Percentiles rank a stretch among this genome's conserved stretches.
Evolutionary conservation across 2,797 vertebrate genomes (phyloP).

Genomic region (Acipenser ruthenus): DNA sequence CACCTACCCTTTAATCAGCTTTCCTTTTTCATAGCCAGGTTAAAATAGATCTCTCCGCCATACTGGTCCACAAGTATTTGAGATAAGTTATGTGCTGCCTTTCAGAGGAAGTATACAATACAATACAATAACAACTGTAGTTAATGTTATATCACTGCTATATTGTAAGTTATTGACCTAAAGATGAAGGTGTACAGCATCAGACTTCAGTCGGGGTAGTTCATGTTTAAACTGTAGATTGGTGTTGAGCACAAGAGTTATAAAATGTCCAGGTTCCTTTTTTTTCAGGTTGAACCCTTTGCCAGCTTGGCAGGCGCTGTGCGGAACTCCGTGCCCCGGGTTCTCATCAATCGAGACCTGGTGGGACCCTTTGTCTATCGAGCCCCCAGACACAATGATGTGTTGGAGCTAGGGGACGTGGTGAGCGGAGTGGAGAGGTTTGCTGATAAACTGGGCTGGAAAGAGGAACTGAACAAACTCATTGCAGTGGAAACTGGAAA

Average conservation of each 20-base stretch:
- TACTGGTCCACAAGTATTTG: no score
- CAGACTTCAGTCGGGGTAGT: not conserved
- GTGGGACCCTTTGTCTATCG: slow-evolving; percentile 71
- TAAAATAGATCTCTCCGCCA: no score
- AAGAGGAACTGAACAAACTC: slow-evolving; percentile 57
- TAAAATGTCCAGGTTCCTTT: no score
- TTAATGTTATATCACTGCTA: no score
- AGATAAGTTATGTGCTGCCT: no score
- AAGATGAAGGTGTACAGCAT: no score
- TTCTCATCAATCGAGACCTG: slow-evolving; percentile 82
- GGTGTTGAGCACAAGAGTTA: no score
- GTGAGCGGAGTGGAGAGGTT: slow-evolving; percentile 62
- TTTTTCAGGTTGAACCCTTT: slow-evolving; percentile 88
- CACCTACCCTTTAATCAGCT: no score
- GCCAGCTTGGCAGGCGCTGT: slow-evolving; percentile 75
- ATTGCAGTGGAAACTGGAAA: slow-evolving; percentile 33
- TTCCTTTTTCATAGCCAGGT: no score
- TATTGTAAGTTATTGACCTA: no score
- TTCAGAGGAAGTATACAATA: no score
- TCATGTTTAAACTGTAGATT: not conserved
- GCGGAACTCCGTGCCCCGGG: slow-evolving; percentile 63
- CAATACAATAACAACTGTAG: no score
- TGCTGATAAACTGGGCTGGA: slow-evolving; percentile 76
- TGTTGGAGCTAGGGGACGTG: slow-evolving; percentile 78
- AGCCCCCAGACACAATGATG: slow-evolving; percentile 49